Evolutionary conservation across 2,888 invertebrate species (phyloP).

Genomic region (Platycnemis pennipes): DNA sequence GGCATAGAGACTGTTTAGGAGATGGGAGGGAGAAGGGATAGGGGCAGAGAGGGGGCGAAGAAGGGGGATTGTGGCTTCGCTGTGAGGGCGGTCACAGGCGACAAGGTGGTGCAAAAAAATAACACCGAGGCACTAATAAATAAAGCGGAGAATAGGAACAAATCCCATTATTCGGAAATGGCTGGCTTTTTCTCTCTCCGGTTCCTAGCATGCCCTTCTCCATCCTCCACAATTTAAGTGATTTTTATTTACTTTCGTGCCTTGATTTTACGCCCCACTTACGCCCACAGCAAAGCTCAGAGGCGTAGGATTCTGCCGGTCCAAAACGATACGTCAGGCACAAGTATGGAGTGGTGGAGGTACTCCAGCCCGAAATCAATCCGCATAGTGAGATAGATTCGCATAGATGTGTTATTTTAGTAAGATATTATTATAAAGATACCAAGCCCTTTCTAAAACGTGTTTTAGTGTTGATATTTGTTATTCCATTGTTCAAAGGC

Average conservation of each 20-base stretch:
- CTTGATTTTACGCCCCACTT: neutral
- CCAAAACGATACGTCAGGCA: too few species aligned
- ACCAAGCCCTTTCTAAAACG: too few species aligned
- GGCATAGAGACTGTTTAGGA: neutral
- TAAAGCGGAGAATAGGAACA: neutral
- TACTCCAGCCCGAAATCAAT: too few species aligned
- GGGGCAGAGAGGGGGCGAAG: neutral
- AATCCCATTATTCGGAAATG: constrained; percentile 40
- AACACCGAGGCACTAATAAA: neutral
- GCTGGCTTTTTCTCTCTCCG: neutral
- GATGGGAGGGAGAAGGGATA: neutral
- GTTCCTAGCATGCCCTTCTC: neutral
- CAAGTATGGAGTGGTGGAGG: neutral
- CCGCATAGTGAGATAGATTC: too few species aligned
- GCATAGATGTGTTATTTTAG: too few species aligned
- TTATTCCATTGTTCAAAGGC: too few species aligned
- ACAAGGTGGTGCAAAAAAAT: neutral
- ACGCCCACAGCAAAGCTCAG: too few species aligned
- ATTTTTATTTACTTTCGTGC: neutral
- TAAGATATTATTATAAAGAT: too few species aligned
- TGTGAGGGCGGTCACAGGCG: neutral
- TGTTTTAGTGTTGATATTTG: too few species aligned
- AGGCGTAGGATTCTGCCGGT: too few species aligned
- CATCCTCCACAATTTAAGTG: neutral
- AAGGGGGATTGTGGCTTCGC: neutral